A percentile compares a stretch with the other conserved stretches of the same genome.
phyloP scores from a whole-genome alignment of 2,113 vertebrate genomes.

The Xerus inauris region DNA sequence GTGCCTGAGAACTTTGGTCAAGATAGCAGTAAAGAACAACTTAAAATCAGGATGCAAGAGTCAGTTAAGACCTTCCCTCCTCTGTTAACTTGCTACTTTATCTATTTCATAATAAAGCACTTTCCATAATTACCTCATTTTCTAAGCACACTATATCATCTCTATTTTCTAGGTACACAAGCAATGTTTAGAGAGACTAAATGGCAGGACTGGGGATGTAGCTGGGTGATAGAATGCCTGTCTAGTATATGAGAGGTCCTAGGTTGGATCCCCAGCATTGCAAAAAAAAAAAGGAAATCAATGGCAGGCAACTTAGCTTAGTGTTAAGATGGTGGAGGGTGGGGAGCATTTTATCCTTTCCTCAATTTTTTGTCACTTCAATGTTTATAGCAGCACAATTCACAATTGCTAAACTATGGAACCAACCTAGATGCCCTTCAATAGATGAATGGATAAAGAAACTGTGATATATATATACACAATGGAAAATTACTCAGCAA shows the following conservation, averaged over 20 bases:
- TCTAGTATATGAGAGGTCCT: neutral
- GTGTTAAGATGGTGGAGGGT: neutral
- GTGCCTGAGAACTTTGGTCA: neutral
- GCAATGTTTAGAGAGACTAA: neutral
- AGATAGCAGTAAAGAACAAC: neutral
- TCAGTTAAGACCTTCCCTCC: neutral
- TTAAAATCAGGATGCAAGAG: neutral
- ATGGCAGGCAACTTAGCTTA: neutral
- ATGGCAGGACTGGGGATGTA: neutral
- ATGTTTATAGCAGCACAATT: no score
- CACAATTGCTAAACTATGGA: no score
- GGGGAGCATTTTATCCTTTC: neutral
- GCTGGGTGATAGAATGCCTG: neutral
- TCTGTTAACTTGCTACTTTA: neutral
- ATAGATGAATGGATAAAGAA: no score
- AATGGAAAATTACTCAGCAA: no score
- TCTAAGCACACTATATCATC: neutral
- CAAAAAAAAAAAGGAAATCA: neutral
- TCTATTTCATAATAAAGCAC: neutral
- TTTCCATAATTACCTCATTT: conserved; percentile 24
- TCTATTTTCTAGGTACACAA: neutral
- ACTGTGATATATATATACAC: no score
- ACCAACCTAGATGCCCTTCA: no score
- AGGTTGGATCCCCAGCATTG: neutral
- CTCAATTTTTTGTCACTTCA: neutral